These are phyloP conservation scores for Melinaea menophilus DNA, from an alignment of 2,888 invertebrate genomes.

Conservation along the genomic window DNA sequence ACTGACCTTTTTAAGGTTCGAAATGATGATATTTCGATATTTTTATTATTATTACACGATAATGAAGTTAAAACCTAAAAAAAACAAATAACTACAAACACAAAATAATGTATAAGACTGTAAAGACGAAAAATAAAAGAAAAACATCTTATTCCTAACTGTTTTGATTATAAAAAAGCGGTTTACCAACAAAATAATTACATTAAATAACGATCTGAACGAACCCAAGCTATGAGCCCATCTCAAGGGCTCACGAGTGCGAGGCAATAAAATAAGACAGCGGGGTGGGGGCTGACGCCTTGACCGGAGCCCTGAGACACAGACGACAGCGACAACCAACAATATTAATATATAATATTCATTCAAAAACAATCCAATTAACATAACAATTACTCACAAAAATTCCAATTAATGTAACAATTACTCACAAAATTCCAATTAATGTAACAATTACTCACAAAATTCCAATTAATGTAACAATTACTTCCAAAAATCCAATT, in stretches of 20 bases:
- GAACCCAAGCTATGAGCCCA: conserved; percentile 61
- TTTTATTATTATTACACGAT: conserved; percentile 18
- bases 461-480: too few species aligned
- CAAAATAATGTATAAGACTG: conserved; percentile 31
- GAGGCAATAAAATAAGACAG: conserved; percentile 64
- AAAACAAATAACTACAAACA: conserved; percentile 22
- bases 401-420: too few species aligned
- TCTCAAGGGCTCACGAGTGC: conserved; percentile 65
- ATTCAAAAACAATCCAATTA: background rate
- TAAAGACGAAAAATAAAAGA: conserved; percentile 42
- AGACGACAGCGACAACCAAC: conserved; percentile 38
- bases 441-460: too few species aligned
- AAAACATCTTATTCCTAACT: conserved; percentile 48
- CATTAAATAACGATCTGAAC: conserved; percentile 71
- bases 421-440: too few species aligned
- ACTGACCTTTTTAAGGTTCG: conserved; percentile 44
- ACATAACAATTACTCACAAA: too few species aligned
- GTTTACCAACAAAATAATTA: conserved; percentile 70
- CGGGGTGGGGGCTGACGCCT: conserved; percentile 40
- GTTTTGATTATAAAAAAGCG: conserved; percentile 64
- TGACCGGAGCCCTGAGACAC: conserved; percentile 31
- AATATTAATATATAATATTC: background rate
- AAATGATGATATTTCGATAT: conserved; percentile 5
- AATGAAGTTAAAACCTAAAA: conserved; percentile 37
- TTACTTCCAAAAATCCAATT: background rate